phyloP scores from a whole-genome alignment of 2,113 vertebrate species.

The Microcebus tavaratra region DNA sequence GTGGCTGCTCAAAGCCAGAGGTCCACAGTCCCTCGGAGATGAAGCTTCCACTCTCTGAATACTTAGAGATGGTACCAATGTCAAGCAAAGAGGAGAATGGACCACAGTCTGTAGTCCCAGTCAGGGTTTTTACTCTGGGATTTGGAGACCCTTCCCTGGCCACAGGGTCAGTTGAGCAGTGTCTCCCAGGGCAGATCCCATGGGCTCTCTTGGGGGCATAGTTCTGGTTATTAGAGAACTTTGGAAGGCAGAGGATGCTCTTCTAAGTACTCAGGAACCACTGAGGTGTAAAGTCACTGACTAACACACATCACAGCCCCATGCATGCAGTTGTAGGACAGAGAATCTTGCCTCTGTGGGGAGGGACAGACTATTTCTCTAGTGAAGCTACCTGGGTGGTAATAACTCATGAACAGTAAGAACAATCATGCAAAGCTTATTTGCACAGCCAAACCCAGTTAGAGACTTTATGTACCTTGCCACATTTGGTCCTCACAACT shows the following conservation, averaged over 20 bases:
- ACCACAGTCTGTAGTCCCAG: not conserved
- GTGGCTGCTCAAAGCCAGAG: not conserved
- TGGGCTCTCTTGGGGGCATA: not conserved
- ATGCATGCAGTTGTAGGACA: not conserved
- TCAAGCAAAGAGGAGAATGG: not conserved
- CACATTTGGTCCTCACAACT: not conserved
- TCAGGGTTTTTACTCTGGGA: not conserved
- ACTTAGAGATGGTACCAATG: not conserved
- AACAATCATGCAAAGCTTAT: not conserved
- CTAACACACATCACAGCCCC: not conserved
- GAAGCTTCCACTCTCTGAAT: not conserved
- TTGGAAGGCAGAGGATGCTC: not conserved
- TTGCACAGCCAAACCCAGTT: not conserved
- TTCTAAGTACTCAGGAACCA: not conserved
- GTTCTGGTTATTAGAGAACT: not conserved
- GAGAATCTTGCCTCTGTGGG: not conserved
- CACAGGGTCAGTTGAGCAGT: not conserved
- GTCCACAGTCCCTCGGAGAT: not conserved
- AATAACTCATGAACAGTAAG: not conserved
- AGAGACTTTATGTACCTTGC: not conserved
- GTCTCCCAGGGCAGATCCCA: not conserved
- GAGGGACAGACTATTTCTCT: not conserved
- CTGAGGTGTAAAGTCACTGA: not conserved
- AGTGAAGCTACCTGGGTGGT: not conserved
- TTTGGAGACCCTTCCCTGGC: not conserved